phyloP scores from a whole-genome alignment of 2,797 vertebrate genomes.

The Thunnus albacares region DNA sequence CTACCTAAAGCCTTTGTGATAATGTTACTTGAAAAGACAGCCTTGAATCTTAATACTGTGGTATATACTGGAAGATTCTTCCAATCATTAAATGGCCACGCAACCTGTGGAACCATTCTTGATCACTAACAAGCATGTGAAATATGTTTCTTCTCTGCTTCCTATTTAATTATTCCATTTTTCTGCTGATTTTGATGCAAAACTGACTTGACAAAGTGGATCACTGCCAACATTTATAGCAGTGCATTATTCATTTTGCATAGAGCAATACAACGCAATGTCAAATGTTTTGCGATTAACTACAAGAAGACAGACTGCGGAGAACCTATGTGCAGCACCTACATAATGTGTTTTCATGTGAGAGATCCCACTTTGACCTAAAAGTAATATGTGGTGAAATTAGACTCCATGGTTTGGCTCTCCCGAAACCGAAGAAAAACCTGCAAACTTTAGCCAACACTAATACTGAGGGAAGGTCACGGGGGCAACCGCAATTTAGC shows the following conservation, averaged over 20 bases:
- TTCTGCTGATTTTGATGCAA: slow-evolving; percentile 40
- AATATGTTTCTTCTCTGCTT: slow-evolving; percentile 27
- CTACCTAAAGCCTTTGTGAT: slow-evolving; percentile 54
- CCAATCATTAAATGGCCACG: background rate
- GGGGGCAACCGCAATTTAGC: slow-evolving; percentile 47
- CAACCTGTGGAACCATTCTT: slow-evolving; percentile 21
- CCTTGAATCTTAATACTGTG: slow-evolving; percentile 35
- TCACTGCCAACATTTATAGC: slow-evolving; percentile 60
- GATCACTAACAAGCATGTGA: background rate
- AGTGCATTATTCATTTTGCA: slow-evolving; percentile 44
- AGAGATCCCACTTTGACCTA: slow-evolving; percentile 57
- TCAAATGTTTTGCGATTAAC: slow-evolving; percentile 23
- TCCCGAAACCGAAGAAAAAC: slow-evolving; percentile 40
- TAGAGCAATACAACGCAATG: slow-evolving; percentile 33
- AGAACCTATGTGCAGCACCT: slow-evolving; percentile 42
- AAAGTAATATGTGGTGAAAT: slow-evolving; percentile 64
- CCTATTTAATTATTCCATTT: slow-evolving; percentile 22
- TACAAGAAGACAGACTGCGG: slow-evolving; percentile 12
- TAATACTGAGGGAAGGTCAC: slow-evolving; percentile 59
- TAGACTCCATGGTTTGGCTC: slow-evolving; percentile 64
- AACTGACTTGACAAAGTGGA: slow-evolving; percentile 57
- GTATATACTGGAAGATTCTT: background rate
- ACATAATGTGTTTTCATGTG: slow-evolving; percentile 53
- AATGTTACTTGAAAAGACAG: slow-evolving; percentile 32
- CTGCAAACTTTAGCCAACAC: slow-evolving; percentile 55